Base-by-base conservation (phyloP, 2,797 vertebrate genomes). In the Diglossa cyanea region DNA sequence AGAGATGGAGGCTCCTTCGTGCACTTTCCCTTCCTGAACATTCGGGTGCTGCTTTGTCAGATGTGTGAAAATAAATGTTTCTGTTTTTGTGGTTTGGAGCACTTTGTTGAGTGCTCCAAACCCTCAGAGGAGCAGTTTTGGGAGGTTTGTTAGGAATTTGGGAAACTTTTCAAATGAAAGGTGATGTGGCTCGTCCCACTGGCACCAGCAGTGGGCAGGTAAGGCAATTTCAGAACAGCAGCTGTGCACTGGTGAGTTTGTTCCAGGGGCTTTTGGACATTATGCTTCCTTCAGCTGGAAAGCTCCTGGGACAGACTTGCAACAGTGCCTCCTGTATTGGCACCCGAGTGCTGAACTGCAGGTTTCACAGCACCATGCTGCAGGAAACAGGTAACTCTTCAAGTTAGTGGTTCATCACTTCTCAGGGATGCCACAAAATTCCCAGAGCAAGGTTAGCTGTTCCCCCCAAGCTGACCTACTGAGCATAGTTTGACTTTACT, bases 401-500 rank as follows among this genome's bases (percentile, higher is more conserved):
- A 17, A 76, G 63, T 70, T 53, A 37, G 17, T 48, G 26, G 11
- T 40, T 80, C 61, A 24, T 66, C 54, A 19, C 48, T 65, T 76
- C 53, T 88, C 16, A 10, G 7, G 50, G 60, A 39, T 92, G 39
- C 70, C 65, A 45, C 86, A 88, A 57, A 95, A 74, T 73, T 72
- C 68, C 72, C 62, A 26, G n/a, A 55, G 51, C 50, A 35, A 53
- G 31, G 45, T 75, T 80, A 84, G 45, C 71, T 61, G 23, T 53
- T 78, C 9, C 9, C 11, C 11, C 7, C 2, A 8, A 8, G 17
- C 24, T 44, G 30, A 58, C 47, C 39, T 94, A 37, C 73, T 86
- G 95, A 95, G 94, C 73, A 48, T 74, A 80, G 83, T 85, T 79
- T 28, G 31, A 76, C 74, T 95, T 95, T 26, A 71, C 8, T 79